These are phyloP conservation scores for Oxytorus armatus DNA, from an alignment of 2,888 invertebrate genomes.

Conservation along the genomic window DNA sequence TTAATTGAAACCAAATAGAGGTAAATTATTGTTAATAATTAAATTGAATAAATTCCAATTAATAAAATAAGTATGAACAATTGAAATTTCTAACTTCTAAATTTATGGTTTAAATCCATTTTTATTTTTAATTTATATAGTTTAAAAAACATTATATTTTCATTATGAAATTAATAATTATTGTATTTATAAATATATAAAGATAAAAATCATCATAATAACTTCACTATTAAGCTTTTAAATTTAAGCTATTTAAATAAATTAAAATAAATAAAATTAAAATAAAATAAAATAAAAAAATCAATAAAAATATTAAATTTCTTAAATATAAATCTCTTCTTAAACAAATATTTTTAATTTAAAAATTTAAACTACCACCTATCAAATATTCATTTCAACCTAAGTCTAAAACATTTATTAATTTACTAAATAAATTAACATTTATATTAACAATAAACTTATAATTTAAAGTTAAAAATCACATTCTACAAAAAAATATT, in stretches of 20 bases:
- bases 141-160: constrained; percentile 89
- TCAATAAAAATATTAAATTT: constrained; percentile 80
- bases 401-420: constrained; percentile 80
- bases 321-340: constrained; percentile 78
- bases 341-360: constrained; percentile 82
- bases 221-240: constrained; percentile 83
- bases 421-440: constrained; percentile 77
- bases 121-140: constrained; percentile 87
- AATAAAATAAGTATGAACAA: constrained; percentile 79
- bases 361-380: constrained; percentile 70
- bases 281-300: constrained; percentile 76
- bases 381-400: constrained; percentile 85
- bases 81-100: constrained; percentile 89
- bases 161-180: constrained; percentile 84
- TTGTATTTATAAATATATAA: constrained; percentile 57
- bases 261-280: constrained; percentile 40
- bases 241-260: constrained; percentile 68
- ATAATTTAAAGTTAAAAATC: constrained; percentile 78
- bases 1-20: constrained; percentile 88
- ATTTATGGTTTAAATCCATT: constrained; percentile 85
- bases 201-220: constrained; percentile 85
- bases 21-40: constrained; percentile 89
- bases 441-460: constrained; percentile 83
- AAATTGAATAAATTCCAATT: constrained; percentile 87
- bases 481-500: constrained; percentile 67